These are phyloP conservation scores for Bos indicus DNA, from an alignment of 2,113 vertebrate genomes.

Conservation along the genomic window DNA sequence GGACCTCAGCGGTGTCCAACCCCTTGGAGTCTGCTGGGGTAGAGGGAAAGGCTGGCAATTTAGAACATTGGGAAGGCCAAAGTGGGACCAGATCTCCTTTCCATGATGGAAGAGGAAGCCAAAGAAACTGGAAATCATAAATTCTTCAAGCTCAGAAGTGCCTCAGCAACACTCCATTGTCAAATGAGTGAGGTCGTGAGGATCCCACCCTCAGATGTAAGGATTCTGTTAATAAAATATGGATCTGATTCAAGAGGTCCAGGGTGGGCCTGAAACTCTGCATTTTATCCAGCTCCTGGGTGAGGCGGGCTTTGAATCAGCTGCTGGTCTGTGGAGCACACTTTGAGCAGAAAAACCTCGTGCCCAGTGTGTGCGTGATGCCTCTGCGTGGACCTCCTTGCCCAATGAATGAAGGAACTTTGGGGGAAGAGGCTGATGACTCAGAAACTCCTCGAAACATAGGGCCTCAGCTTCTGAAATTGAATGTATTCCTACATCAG, in stretches of 20 bases:
- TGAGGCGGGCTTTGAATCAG: neutral
- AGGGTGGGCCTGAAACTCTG: neutral
- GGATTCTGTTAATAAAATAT: neutral
- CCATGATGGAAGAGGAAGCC: neutral
- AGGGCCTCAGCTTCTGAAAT: neutral
- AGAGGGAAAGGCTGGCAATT: fast-evolving
- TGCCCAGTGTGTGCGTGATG: neutral
- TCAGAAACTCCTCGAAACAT: neutral
- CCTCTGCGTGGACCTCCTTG: neutral
- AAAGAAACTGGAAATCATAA: neutral
- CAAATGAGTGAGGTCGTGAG: neutral
- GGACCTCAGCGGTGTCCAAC: neutral
- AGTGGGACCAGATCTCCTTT: neutral
- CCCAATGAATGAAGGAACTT: neutral
- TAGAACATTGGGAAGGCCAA: neutral
- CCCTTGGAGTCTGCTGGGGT: neutral
- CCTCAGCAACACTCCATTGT: neutral
- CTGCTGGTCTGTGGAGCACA: neutral
- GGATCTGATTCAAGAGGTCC: neutral
- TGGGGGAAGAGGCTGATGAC: neutral
- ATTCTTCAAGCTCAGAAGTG: neutral
- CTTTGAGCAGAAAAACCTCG: neutral
- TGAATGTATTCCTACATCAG: neutral
- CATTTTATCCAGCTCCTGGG: neutral
- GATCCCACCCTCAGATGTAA: neutral